Conservation (phyloP, 2,797 vertebrate species). For the Sebastes melanostomus region DNA sequence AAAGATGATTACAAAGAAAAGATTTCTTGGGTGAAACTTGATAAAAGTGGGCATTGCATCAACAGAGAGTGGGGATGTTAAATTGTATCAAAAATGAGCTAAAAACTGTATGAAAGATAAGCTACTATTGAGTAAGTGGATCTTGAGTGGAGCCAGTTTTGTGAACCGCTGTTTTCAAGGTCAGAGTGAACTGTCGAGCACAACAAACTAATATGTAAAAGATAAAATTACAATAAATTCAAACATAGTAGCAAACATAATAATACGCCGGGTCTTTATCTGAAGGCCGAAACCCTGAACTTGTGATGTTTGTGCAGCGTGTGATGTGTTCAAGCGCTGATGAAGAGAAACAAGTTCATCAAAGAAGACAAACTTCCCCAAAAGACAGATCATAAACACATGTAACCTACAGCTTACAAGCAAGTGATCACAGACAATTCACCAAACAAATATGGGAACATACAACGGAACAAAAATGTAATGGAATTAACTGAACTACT, state of each 20-base stretch:
- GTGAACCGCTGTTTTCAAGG: background rate
- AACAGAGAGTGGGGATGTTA: background rate
- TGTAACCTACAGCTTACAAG: background rate
- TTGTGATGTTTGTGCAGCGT: background rate
- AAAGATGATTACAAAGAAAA: background rate
- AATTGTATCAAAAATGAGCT: background rate
- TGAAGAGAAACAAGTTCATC: background rate
- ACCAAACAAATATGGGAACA: background rate
- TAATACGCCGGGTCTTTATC: background rate
- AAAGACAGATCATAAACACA: background rate
- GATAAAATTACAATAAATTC: background rate
- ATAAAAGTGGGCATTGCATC: background rate
- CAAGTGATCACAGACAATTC: background rate
- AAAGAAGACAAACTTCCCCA: background rate
- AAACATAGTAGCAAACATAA: background rate
- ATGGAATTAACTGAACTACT: background rate
- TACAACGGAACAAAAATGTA: background rate
- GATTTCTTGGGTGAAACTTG: background rate
- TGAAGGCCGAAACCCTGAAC: background rate
- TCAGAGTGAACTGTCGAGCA: background rate
- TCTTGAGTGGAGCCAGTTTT: background rate
- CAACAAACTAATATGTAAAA: background rate
- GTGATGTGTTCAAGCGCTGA: background rate
- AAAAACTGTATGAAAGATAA: background rate
- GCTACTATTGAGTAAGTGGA: background rate